A percentile compares a stretch with the other conserved stretches of the same genome.
These are phyloP conservation scores for Rhinopomastus cyanomelas DNA, from an alignment of 2,113 vertebrate species.

Conservation along the genomic window DNA sequence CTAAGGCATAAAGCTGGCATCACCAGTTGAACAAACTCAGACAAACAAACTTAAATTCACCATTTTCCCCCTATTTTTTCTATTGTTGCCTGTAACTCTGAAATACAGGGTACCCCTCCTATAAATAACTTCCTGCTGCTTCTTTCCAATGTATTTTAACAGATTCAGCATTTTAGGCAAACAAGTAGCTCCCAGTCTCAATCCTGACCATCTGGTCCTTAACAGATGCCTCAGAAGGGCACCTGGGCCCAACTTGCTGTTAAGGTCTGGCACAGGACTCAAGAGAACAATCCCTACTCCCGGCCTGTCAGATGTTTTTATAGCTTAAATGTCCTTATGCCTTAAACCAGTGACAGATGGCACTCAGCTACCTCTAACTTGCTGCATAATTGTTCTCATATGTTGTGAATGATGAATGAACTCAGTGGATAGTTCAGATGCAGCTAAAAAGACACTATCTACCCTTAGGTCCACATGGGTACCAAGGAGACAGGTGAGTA, in stretches of 20 bases:
- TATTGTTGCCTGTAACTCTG: background rate
- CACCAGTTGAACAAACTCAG: background rate
- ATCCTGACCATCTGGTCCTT: too few species aligned
- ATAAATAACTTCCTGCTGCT: background rate
- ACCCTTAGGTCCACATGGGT: background rate
- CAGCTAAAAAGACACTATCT: background rate
- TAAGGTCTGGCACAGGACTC: rapidly evolving
- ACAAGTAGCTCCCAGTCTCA: background rate
- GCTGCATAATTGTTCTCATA: background rate
- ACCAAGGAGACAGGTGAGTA: background rate
- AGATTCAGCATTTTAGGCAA: background rate
- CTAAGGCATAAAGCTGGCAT: background rate
- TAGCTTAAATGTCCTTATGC: background rate
- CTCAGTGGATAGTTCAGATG: background rate
- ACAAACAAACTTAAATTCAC: background rate
- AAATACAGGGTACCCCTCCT: background rate
- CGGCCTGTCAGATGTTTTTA: rapidly evolving
- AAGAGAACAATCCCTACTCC: background rate
- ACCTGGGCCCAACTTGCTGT: background rate
- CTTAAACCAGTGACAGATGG: background rate
- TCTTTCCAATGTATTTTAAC: background rate
- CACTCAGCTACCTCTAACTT: background rate
- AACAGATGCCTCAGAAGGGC: rapidly evolving
- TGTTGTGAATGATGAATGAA: rapidly evolving
- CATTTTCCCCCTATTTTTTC: background rate